Evolutionary conservation across 2,113 vertebrate species (phyloP), one percentile per base, ranked within the genome.

Genomic region (Alethe castanea): DNA sequence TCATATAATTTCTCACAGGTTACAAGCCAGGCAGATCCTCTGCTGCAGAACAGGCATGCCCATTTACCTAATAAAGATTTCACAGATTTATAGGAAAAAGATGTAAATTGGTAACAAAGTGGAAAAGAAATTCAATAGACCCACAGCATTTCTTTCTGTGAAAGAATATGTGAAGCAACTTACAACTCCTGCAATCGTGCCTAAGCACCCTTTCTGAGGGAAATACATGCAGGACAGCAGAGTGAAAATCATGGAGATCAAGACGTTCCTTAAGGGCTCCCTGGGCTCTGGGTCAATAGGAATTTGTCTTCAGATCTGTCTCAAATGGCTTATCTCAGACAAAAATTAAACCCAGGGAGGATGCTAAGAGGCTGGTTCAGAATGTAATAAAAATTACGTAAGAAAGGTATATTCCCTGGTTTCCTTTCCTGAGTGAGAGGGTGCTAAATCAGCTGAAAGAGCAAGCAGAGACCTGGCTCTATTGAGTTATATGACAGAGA

Each of bases 371-470:
- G 18, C 23, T 85, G 64, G 22, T 64, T 85, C 57, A 64, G 45
- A 88, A 64, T 10, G 23, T 26, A 86, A 59, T 86, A 81, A 86
- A 86, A 86, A 26, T 47, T 83, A 16, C n/a, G 11, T 38, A 66
- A 81, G 70, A 60, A 50, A 67, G 17, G 15, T 90, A 40, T 28
- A 11, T 64, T 91, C 61, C 53, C 57, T 42, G 22, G 24, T 40
- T 42, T 81, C 28, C 65, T 79, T 42, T 90, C 25, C 31, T 60
- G 28, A 62, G 25, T 8, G 3, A 90, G 40, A 87, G 44, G 6
- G 13, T 52, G 76, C 53, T 90, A 93, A 94, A 91, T 90, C 61
- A 91, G 35, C 15, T 72, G 77, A 81, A 94, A 76, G 65, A 89
- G 62, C 65, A 76, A 91, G 71, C 35, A 87, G 92, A 95, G 48